Evolutionary conservation across 1,140 invertebrate genomes (phyloP).

Genomic region (Drosophila varians): DNA sequence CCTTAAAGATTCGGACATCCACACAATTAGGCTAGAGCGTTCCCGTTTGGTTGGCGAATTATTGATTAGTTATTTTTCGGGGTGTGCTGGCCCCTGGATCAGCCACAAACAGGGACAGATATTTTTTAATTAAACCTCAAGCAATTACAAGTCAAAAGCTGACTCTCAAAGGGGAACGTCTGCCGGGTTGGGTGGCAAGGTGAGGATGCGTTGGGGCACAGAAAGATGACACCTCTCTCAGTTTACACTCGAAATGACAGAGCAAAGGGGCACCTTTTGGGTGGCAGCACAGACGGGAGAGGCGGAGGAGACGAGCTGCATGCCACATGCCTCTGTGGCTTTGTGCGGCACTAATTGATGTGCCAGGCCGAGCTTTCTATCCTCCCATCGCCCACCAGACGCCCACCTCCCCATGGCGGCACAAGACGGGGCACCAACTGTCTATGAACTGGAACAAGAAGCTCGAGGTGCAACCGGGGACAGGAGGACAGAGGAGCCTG

Average conservation of each 20-base stretch:
- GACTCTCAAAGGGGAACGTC: conserved; percentile 35
- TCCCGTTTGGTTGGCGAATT: neutral
- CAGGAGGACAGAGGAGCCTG: conserved; percentile 42
- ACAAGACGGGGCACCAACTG: conserved; percentile 55
- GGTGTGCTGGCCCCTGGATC: neutral
- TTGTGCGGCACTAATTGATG: conserved; percentile 78
- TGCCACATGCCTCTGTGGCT: conserved; percentile 62
- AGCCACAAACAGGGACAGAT: conserved; percentile 48
- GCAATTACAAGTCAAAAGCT: conserved; percentile 73
- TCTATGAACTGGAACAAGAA: conserved; percentile 29
- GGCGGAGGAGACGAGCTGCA: neutral
- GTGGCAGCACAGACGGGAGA: conserved; percentile 5
- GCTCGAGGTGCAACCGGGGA: conserved; percentile 4
- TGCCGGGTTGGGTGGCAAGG: neutral
- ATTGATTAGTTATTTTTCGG: neutral
- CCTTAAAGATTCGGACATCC: conserved; percentile 1
- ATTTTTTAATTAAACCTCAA: conserved; percentile 81
- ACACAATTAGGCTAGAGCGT: neutral
- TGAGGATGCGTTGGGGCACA: conserved; percentile 7
- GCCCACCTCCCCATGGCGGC: conserved; percentile 33
- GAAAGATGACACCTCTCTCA: conserved; percentile 61
- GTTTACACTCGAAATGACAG: conserved; percentile 75
- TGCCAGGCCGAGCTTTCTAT: conserved; percentile 56
- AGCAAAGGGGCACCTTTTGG: conserved; percentile 57
- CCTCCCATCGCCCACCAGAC: conserved; percentile 16